Evolutionary conservation across 2,797 vertebrate species (phyloP).

Genomic region (Podargus strigoides): DNA sequence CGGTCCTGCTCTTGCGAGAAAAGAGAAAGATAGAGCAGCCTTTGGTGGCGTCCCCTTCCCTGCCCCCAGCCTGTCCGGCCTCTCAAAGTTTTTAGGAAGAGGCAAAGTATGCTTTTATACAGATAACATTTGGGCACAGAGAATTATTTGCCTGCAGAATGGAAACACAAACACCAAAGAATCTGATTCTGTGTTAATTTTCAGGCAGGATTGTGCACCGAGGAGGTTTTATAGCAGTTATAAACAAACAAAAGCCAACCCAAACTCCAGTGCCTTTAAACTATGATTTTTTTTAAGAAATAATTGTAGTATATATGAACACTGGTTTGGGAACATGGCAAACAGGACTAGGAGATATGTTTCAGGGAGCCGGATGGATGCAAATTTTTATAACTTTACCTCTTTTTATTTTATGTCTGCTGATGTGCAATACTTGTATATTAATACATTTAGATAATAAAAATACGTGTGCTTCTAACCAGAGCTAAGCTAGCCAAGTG

Average conservation of each 20-base stretch:
- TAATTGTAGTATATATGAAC: background rate
- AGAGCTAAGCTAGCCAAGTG: background rate
- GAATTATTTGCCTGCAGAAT: constrained; percentile 8
- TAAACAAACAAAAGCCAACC: background rate
- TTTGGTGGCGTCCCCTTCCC: constrained; percentile 61
- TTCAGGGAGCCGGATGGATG: background rate
- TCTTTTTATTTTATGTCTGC: background rate
- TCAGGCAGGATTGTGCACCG: constrained; percentile 5
- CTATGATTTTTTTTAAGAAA: background rate
- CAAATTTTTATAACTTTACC: background rate
- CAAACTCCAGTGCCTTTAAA: background rate
- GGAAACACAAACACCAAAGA: background rate
- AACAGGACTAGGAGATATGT: background rate
- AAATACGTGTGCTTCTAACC: background rate
- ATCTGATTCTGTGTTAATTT: background rate
- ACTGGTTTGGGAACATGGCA: background rate
- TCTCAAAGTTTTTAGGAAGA: constrained; percentile 55
- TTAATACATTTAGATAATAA: background rate
- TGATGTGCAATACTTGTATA: background rate
- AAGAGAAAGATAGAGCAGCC: constrained; percentile 30
- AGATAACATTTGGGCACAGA: background rate
- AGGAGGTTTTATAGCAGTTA: background rate
- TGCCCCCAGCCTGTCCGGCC: constrained; percentile 54
- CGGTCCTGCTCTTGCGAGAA: background rate
- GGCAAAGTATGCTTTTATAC: constrained; percentile 15